Percentiles rank a stretch among this genome's conserved stretches.
Conservation (phyloP, 2,797 vertebrate genomes). For the Dermochelys coriacea region DNA sequence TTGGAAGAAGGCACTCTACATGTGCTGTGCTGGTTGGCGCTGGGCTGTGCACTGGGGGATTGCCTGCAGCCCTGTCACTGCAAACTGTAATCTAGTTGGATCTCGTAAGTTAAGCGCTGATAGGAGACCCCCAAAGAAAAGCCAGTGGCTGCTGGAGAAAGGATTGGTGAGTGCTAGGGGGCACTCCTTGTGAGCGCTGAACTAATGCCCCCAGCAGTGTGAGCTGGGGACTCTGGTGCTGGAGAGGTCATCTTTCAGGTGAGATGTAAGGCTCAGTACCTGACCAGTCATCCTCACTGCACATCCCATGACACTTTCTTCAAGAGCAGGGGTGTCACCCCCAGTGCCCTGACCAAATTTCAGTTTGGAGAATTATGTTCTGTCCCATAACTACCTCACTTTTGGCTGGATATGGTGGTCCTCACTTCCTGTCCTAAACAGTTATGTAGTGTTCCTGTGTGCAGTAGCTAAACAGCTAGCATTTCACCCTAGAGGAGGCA, state of each 20-base stretch:
- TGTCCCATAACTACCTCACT: neutral
- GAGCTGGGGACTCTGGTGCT: neutral
- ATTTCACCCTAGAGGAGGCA: neutral
- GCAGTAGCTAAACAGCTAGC: neutral
- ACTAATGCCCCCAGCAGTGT: neutral
- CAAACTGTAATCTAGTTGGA: conserved; percentile 51
- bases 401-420: neutral
- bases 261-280: neutral
- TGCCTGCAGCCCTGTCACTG: conserved; percentile 53
- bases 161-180: neutral
- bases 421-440: neutral
- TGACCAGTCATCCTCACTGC: neutral
- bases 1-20: conserved; percentile 65
- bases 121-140: neutral
- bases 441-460: neutral
- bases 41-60: conserved; percentile 54
- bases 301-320: neutral
- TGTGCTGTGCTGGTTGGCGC: conserved; percentile 61
- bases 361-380: neutral
- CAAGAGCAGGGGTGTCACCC: neutral
- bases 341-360: neutral
- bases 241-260: neutral
- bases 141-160: neutral
- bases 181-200: neutral
- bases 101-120: conserved; percentile 22